Percentiles rank a stretch among this genome's conserved stretches.
phyloP scores from a whole-genome alignment of 1,140 invertebrate species.

The Trichomalopsis sarcophagae region DNA sequence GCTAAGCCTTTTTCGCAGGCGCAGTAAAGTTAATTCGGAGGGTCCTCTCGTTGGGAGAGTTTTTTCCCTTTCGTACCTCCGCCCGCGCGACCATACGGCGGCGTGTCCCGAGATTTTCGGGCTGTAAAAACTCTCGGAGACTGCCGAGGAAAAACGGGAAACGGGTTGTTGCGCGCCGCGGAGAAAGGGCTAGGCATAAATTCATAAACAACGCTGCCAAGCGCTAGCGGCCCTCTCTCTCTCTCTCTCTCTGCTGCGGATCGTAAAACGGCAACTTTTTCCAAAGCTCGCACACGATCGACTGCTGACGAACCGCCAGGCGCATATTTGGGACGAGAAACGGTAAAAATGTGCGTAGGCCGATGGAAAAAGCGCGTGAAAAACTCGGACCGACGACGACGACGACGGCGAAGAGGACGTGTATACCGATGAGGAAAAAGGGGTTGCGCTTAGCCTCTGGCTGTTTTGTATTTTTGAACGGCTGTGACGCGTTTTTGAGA shows the following conservation, averaged over 20 bases:
- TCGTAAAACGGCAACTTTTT: conserved; percentile 23
- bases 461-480: not conserved
- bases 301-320: not conserved
- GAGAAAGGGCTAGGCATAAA: conserved; percentile 61
- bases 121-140: conserved; percentile 25
- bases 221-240: conserved; percentile 55
- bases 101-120: not conserved
- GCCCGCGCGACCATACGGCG: not conserved
- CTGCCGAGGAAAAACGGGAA: conserved; percentile 38
- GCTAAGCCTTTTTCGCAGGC: conserved; percentile 62
- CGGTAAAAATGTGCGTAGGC: conserved; percentile 49
- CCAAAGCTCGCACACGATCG: not conserved
- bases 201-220: conserved; percentile 66
- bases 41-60: conserved; percentile 22
- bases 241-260: conserved; percentile 4
- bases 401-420: no score
- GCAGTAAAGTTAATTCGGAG: conserved; percentile 68
- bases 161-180: conserved; percentile 56
- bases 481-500: not conserved
- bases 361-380: conserved; percentile 46
- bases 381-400: conserved; percentile 20
- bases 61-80: not conserved
- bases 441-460: not conserved
- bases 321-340: conserved; percentile 47
- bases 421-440: not conserved